Conservation (phyloP, 2,888 invertebrate genomes). For the Ctena decussata region DNA sequence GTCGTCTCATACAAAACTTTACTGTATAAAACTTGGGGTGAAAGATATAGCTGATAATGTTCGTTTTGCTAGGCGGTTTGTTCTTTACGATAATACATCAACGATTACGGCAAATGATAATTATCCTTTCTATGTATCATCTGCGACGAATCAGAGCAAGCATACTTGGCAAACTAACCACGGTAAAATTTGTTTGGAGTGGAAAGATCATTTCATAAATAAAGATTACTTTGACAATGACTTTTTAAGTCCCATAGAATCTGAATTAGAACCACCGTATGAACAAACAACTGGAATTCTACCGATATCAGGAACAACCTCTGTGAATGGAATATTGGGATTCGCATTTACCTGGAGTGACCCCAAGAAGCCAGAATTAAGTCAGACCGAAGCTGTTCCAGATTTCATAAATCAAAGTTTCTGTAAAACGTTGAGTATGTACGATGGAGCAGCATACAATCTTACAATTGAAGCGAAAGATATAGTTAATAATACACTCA, state of each 20-base stretch:
- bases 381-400: constrained; percentile 13
- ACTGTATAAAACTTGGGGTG: constrained; percentile 38
- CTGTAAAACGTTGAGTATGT: constrained; percentile 45
- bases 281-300: constrained; percentile 63
- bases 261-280: constrained; percentile 47
- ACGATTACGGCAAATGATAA: constrained; percentile 18
- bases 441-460: constrained; percentile 60
- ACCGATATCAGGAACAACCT: constrained; percentile 62
- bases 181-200: constrained; percentile 41
- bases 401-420: constrained; percentile 40
- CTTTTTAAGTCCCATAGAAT: constrained; percentile 26
- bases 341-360: constrained; percentile 37
- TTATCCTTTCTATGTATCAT: constrained; percentile 20
- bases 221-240: constrained; percentile 26
- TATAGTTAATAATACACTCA: constrained; percentile 55
- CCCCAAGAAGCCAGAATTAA: background rate
- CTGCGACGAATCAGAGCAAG: constrained; percentile 34
- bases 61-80: constrained; percentile 52
- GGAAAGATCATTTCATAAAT: constrained; percentile 58
- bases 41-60: constrained; percentile 65
- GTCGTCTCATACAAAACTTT: constrained; percentile 28
- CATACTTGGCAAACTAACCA: constrained; percentile 61
- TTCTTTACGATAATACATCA: constrained; percentile 60
- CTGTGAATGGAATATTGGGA: constrained; percentile 58
- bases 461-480: constrained; percentile 58